phyloP scores from a whole-genome alignment of 2,797 vertebrate species.

The Ptychadena robeensis region DNA sequence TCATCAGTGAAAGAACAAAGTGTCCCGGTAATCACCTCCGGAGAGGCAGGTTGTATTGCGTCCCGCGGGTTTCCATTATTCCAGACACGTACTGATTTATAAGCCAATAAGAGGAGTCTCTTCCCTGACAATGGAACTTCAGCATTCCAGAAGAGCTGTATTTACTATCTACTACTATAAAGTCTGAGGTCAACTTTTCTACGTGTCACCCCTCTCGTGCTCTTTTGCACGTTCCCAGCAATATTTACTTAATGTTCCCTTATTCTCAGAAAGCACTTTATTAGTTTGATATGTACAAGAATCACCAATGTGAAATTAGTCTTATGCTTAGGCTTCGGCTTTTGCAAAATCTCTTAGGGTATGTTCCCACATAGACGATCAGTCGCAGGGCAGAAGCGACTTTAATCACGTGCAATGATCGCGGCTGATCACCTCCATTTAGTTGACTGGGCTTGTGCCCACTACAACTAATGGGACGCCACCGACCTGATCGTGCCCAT shows the following conservation, averaged over 20 bases:
- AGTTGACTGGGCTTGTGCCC: too few species aligned
- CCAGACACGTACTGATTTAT: conserved; percentile 13
- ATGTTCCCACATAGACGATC: too few species aligned
- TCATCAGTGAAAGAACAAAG: neutral
- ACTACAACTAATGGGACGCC: too few species aligned
- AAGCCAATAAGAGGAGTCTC: neutral
- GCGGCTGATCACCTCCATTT: too few species aligned
- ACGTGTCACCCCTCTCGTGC: neutral
- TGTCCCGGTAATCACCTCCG: neutral
- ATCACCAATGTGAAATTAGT: neutral
- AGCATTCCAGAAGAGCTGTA: neutral
- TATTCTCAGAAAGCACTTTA: neutral
- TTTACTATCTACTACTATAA: neutral
- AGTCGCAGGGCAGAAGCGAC: too few species aligned
- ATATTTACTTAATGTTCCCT: neutral
- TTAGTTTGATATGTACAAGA: neutral
- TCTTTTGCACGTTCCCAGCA: neutral
- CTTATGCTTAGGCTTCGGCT: too few species aligned
- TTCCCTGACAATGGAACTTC: neutral
- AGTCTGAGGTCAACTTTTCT: neutral
- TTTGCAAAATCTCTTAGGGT: too few species aligned
- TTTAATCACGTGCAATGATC: too few species aligned
- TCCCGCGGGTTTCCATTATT: neutral
- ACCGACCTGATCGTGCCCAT: too few species aligned
- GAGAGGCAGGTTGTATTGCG: neutral